Evolutionary conservation across 2,113 vertebrate species (phyloP).

Genomic region (Alethe diademata): DNA sequence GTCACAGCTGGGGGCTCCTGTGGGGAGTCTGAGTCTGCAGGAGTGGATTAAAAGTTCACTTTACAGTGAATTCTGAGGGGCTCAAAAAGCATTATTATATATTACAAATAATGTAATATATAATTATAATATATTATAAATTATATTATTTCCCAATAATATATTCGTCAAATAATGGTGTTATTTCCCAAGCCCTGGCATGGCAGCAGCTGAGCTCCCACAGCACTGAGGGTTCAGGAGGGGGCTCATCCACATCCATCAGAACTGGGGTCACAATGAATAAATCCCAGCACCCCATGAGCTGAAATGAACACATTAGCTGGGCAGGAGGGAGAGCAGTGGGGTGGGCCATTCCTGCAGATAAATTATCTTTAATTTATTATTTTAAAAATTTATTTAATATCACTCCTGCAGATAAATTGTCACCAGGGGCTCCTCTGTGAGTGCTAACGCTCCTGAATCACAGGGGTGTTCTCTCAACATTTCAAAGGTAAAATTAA

Average conservation of each 20-base stretch:
- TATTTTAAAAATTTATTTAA: too few species aligned
- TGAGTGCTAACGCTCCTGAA: not conserved
- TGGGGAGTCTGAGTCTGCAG: not conserved
- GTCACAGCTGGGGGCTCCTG: not conserved
- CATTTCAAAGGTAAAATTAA: not conserved
- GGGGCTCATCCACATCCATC: not conserved
- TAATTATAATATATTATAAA: too few species aligned
- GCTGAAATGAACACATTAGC: not conserved
- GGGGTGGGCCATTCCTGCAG: not conserved
- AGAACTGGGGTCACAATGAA: not conserved
- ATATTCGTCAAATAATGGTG: too few species aligned
- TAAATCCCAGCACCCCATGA: not conserved
- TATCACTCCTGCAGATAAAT: not conserved
- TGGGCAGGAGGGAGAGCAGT: not conserved
- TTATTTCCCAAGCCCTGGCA: not conserved
- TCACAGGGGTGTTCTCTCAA: not conserved
- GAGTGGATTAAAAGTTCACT: not conserved
- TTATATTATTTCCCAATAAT: too few species aligned
- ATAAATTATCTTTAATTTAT: not conserved
- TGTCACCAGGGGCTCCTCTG: not conserved
- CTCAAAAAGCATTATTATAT: not conserved
- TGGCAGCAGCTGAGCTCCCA: not conserved
- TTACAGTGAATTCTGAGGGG: not conserved
- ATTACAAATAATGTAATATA: too few species aligned
- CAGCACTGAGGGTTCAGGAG: accelerated